These are phyloP conservation scores for Archips crataeganus DNA, from an alignment of 2,888 invertebrate genomes.

Conservation along the genomic window DNA sequence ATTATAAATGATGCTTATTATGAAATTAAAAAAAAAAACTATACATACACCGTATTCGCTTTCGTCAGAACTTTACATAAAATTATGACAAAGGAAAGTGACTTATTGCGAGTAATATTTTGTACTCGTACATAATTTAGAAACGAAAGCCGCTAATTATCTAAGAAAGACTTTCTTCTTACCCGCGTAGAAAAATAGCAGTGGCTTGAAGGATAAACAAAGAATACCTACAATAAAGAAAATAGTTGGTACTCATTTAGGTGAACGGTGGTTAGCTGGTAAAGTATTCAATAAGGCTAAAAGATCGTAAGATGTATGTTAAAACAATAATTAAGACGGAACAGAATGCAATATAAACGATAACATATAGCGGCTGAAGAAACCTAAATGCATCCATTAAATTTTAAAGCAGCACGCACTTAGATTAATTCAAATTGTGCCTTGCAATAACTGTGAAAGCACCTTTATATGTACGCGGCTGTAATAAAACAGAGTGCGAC, in stretches of 20 bases:
- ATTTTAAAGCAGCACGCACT: constrained; percentile 37
- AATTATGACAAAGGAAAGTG: constrained; percentile 49
- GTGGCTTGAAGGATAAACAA: not conserved
- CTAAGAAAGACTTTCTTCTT: constrained; percentile 50
- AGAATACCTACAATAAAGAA: not conserved
- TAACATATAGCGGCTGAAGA: constrained; percentile 16
- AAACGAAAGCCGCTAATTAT: constrained; percentile 63
- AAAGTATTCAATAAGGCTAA: not conserved
- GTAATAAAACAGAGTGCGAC: constrained; percentile 47
- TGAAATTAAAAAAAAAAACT: constrained; percentile 29
- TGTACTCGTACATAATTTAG: constrained; percentile 45
- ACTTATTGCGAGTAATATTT: constrained; percentile 35
- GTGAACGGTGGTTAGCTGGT: not conserved
- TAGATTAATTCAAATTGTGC: constrained; percentile 46
- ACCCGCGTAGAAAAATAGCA: constrained; percentile 48
- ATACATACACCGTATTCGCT: constrained; percentile 43
- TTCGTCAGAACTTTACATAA: constrained; percentile 47
- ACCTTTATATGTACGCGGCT: constrained; percentile 43
- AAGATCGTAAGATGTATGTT: not conserved
- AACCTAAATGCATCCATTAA: constrained; percentile 36
- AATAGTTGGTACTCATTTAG: not conserved
- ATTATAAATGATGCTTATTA: constrained; percentile 26
- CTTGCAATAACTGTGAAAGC: constrained; percentile 51
- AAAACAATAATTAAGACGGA: constrained; percentile 4
- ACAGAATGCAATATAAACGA: constrained; percentile 18